A percentile compares a stretch with the other conserved stretches of the same genome.
These are phyloP conservation scores for Epirrhoe alternata DNA, from an alignment of 2,888 invertebrate species.

Conservation along the genomic window DNA sequence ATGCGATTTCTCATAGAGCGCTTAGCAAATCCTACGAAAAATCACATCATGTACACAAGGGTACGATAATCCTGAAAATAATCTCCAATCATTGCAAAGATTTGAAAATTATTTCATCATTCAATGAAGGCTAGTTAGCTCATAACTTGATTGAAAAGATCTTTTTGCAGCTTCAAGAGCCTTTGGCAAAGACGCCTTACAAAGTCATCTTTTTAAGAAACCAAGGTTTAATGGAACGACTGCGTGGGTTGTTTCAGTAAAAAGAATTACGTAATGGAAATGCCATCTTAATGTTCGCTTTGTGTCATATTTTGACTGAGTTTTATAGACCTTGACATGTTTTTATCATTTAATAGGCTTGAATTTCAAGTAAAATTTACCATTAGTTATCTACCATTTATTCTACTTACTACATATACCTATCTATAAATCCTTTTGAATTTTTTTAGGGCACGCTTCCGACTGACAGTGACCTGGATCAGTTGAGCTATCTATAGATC, in stretches of 20 bases:
- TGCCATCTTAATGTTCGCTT: slow-evolving; percentile 1
- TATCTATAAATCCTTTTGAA: too few relatives aligned
- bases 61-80: too few relatives aligned
- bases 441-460: too few relatives aligned
- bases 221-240: not conserved
- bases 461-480: too few relatives aligned
- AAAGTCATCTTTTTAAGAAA: not conserved
- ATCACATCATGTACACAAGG: too few relatives aligned
- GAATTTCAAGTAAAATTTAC: not conserved
- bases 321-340: slow-evolving; percentile 1
- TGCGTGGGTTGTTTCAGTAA: not conserved
- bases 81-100: too few relatives aligned
- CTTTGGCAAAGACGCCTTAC: not conserved
- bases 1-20: too few relatives aligned
- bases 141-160: not conserved
- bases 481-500: too few relatives aligned
- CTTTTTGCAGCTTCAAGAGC: not conserved
- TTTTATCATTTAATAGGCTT: not conserved
- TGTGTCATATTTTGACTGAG: not conserved
- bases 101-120: too few relatives aligned
- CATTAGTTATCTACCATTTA: not conserved
- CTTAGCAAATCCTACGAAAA: too few relatives aligned
- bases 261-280: slow-evolving; percentile 2
- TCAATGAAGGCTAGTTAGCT: not conserved
- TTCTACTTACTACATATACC: too few relatives aligned